Base-by-base conservation (phyloP, 1,140 invertebrate genomes). In the Pissodes strobi region DNA sequence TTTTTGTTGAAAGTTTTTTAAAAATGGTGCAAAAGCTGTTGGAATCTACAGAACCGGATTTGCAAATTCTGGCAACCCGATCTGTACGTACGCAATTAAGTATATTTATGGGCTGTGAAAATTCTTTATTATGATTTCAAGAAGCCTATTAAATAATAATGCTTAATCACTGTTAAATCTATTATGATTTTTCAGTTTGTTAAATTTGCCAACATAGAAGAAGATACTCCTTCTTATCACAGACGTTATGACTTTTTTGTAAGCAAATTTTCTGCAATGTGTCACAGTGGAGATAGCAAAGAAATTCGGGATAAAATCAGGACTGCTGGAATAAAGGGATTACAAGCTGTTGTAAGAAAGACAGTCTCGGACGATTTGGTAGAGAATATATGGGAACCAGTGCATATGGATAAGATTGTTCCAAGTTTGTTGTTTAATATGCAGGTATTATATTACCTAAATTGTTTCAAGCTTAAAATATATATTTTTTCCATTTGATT, bases 381-480 rank as follows among this genome's bases (percentile, higher is more conserved):
- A 27, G 96, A 98, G 75, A 98, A 98, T 78, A 99, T 99, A 72
- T 99, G 97, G 97, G 94, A 98, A 76, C 86, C 93, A 25, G 88
- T 93, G 53, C 97, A 99, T 76, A 99, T 99, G 97, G 95, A 98
- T 74, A 99, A 99, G 83, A 99, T 99, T 74, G 93, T 99, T 39
- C 97, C 97, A 1, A 98, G 97, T 12, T 83, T 99, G 9, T 81
- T 99, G 0, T 99, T 92, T 76, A 99, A 99, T 76, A 98, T 99
- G 92, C 94, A 90, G 85, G 88, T 90, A 75, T n/a, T n/a, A n/a
- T n/a, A n/a, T n/a, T n/a, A n/a, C n/a, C n/a, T n/a, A n/a, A n/a
- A n/a, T n/a, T n/a, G n/a, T n/a, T n/a, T n/a, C n/a, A n/a, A n/a
- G n/a, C n/a, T n/a, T n/a, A n/a, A n/a, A n/a, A n/a, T n/a, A n/a